Conservation (phyloP, 2,888 invertebrate species). For the Drosophila demipolita region DNA sequence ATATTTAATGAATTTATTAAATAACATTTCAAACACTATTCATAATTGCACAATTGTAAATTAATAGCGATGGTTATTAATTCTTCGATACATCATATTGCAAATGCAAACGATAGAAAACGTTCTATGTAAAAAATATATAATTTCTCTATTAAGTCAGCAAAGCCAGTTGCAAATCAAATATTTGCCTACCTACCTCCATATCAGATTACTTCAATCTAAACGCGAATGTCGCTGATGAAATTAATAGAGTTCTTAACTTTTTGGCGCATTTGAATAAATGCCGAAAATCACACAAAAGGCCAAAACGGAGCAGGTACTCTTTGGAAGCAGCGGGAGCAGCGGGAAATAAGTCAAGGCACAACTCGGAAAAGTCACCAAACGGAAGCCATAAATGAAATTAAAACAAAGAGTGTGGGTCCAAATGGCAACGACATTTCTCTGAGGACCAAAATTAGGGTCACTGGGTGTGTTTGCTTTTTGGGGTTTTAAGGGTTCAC, state of each 20-base stretch:
- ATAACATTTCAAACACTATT: neutral
- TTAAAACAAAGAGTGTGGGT: constrained; percentile 66
- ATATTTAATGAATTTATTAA: neutral
- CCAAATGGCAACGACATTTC: constrained; percentile 67
- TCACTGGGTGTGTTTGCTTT: constrained; percentile 83
- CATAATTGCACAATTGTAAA: neutral
- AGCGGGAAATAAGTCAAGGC: constrained; percentile 45
- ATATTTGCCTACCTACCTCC: neutral
- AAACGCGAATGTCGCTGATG: constrained; percentile 42
- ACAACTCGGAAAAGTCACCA: constrained; percentile 61
- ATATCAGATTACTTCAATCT: constrained; percentile 18
- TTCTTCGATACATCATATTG: neutral
- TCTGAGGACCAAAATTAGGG: constrained; percentile 83
- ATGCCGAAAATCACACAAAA: constrained; percentile 64
- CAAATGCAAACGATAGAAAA: neutral
- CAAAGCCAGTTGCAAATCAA: neutral
- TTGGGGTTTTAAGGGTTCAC: constrained; percentile 33
- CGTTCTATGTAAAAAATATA: too few species aligned
- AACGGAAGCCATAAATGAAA: constrained; percentile 81
- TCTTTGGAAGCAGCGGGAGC: constrained; percentile 22
- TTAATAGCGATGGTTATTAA: neutral
- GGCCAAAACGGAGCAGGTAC: constrained; percentile 27
- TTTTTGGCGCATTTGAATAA: constrained; percentile 48
- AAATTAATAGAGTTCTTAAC: constrained; percentile 69
- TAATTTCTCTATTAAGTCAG: neutral